Base-by-base conservation (phyloP, 2,797 vertebrate species). In the Cirrhinus molitorella region DNA sequence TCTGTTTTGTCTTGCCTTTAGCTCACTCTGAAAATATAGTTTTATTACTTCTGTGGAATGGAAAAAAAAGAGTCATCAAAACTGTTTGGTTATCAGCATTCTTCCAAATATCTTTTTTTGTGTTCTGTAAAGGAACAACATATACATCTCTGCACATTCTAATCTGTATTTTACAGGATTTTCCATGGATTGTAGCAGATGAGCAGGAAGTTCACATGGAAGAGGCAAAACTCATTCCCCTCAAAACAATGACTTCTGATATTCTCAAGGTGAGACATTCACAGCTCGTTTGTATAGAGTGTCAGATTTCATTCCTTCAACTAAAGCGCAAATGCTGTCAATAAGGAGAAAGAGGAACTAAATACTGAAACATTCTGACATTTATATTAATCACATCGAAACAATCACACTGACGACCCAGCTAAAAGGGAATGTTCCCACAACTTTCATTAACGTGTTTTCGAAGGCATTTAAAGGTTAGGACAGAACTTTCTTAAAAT, bases 201-300 rank as follows among this genome's bases (percentile, higher is more conserved):
- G 98, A 99, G 75, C 98, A 99, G 28, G 98, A 99, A 0, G 96
- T 99, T 81, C 96, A 98, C 86, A 99, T 99, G 98, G 96, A 96
- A 0, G 98, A 99, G 79, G 96, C 98, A 0, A 94, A 96, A 87
- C 96, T 99, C 6, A 98, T 99, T 81, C 98, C 98, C 0, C 91
- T 99, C 34, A 99, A 99, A 92, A 99, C 98, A 0, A 97, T 99
- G 97, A 99, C 98, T 0, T 99, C 98, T 0, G 98, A 99, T 88
- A 97, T 99, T 74, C 90, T 99, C 19, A 99, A 98, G 94, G 98
- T 99, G 83, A 95, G 87, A 78, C 21, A 37, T n/a, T 73, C 1
- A 34, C 1, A 40, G n/a, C 23, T 51, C 13, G 28, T 61, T 14
- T 61, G 23, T 16, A 51, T 10, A 53, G 12, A 55, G 3, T 31